Evolutionary conservation across 1,140 invertebrate species (phyloP).

Genomic region (Aleiodes sp.): DNA sequence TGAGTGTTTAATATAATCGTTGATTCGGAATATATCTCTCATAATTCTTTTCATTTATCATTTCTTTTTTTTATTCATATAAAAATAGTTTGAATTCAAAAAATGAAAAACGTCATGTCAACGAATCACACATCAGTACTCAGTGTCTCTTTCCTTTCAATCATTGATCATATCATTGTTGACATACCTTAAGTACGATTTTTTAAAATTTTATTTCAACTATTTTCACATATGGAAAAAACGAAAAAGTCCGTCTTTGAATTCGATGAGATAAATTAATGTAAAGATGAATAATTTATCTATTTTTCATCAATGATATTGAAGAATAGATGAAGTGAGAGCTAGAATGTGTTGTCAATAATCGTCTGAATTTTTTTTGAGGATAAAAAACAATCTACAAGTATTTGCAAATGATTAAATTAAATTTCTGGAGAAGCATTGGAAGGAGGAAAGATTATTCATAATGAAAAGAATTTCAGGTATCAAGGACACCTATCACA

Average conservation of each 20-base stretch:
- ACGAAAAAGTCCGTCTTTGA: slow-evolving; percentile 26
- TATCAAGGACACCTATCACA: slow-evolving; percentile 50
- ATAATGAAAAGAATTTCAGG: slow-evolving; percentile 5
- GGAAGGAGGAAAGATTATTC: not conserved
- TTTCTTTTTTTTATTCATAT: slow-evolving; percentile 27
- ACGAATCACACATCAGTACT: slow-evolving; percentile 35
- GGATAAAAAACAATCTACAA: too few species aligned
- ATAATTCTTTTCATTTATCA: not conserved
- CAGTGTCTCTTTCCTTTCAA: slow-evolving; percentile 2
- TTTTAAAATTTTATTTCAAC: not conserved
- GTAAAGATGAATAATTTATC: too few species aligned
- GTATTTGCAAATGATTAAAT: too few species aligned
- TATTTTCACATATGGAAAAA: slow-evolving; percentile 15
- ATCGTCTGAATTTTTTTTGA: too few species aligned
- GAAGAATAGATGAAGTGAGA: too few species aligned
- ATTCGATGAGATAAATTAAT: too few species aligned
- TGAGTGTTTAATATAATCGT: slow-evolving; percentile 10
- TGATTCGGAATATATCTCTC: slow-evolving; percentile 11
- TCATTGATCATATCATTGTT: not conserved
- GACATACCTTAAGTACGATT: slow-evolving; percentile 1
- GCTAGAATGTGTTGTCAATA: too few species aligned
- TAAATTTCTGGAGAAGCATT: too few species aligned
- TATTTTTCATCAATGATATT: too few species aligned
- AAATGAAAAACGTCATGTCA: slow-evolving; percentile 38
- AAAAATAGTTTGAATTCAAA: slow-evolving; percentile 44